Percentiles rank a stretch among this genome's conserved stretches.
Conservation (phyloP, 1,140 invertebrate species). For the Venturia canescens region DNA sequence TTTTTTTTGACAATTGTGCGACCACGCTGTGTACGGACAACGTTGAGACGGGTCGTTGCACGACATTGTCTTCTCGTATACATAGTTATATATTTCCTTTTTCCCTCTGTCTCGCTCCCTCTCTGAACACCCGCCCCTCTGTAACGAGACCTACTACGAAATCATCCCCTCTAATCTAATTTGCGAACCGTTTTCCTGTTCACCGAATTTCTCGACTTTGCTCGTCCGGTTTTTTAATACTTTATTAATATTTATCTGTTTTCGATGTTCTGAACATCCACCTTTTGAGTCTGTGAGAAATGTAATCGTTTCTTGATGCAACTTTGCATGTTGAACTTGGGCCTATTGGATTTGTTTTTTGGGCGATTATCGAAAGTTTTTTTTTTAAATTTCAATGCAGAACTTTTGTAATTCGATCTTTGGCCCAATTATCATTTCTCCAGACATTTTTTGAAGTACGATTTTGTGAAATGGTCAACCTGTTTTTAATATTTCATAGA, state of each 20-base stretch:
- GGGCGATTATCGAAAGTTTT: no score
- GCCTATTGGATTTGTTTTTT: neutral
- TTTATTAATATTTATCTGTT: neutral
- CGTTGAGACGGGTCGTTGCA: conserved; percentile 23
- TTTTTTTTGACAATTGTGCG: conserved; percentile 19
- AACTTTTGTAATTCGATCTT: no score
- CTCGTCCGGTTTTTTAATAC: neutral
- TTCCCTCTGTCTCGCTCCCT: neutral
- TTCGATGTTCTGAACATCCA: no score
- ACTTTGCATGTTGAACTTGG: neutral
- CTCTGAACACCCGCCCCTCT: conserved; percentile 24
- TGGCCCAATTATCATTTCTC: no score
- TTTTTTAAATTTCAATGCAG: no score
- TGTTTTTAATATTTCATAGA: no score
- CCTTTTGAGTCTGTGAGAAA: neutral
- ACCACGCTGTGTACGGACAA: neutral
- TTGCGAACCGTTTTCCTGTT: conserved; percentile 22
- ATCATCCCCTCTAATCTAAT: conserved; percentile 33
- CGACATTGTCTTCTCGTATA: conserved; percentile 27
- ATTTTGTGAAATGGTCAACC: no score
- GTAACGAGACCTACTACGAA: conserved; percentile 1
- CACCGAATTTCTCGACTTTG: conserved; percentile 22
- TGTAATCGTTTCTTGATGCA: neutral
- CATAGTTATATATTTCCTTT: neutral
- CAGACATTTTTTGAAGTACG: no score